Conservation (phyloP, 2,113 vertebrate species). For the mouse (Mus musculus) region GRCm39 chrX:142454501-142455000, state of each 20-base stretch:
- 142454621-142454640: conserved; percentile 59
- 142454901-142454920: conserved; percentile 54
- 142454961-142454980: conserved; percentile 47
- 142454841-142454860: conserved; percentile 6
- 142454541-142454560: conserved; percentile 70
- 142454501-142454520: conserved; percentile 16
- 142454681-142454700: conserved; percentile 42
- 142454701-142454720: conserved; percentile 71
- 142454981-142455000: conserved; percentile 60
- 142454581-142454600: conserved; percentile 42
- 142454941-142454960: conserved; percentile 61
- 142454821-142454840: not conserved
- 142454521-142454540: conserved; percentile 15
- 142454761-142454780: not conserved
- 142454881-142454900: conserved; percentile 64
- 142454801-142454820: not conserved
- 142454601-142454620: conserved; percentile 60
- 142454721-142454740: conserved; percentile 49
- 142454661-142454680: conserved; percentile 55
- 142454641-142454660: conserved; percentile 38
- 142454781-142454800: not conserved
- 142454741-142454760: conserved; percentile 19
- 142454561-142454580: conserved; percentile 45
- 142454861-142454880: conserved; percentile 25
- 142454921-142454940: conserved; percentile 18